Base-by-base conservation (phyloP, 2,797 vertebrate genomes). In the Neosilurus hyrtlii region DNA sequence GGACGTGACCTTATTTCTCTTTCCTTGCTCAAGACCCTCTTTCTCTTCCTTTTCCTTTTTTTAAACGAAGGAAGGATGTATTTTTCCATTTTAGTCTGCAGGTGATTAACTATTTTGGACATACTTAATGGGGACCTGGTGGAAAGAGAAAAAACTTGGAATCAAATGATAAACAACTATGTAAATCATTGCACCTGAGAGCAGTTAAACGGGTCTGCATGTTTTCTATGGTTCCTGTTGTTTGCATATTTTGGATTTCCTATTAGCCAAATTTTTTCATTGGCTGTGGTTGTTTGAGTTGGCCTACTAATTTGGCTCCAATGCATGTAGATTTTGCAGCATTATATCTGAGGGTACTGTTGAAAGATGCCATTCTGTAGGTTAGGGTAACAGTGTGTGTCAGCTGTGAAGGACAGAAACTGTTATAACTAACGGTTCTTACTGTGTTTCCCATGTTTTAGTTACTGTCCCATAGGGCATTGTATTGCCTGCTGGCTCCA, bases 111-210 rank as follows among this genome's bases (percentile, higher is more conserved):
- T 87, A 85, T 93, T 94, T 92, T 91, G 86, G 92, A 91, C 88
- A 89, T 88, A 87, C 86, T 90, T 83, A 92, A 77, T 82, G 22
- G 24, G 89, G 89, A 90, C 81, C 20, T 15, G 6, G 88, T 84
- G 80, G 83, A 84, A 72, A 87, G 76, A 54, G 70, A 74, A 87
- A 22, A 79, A 72, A 87, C 92, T 91, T 89, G 89, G 90, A 92
- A 86, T 88, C 81, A 79, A 87, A 90, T 86, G 8, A 89, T 90
- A 92, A 94, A 93, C 90, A 90, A 90, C 86, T 86, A 90, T 89
- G 90, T 92, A 91, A 93, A 93, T 92, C 83, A 86, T 83, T 85
- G 91, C 93, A 94, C 93, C 93, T 94, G 93, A 93, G 86, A 88
- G 92, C 88, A 90, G 88, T 94, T 88, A 93, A 93, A 88, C 43